Evolutionary conservation across 2,797 vertebrate genomes (phyloP), one percentile per base, ranked within the genome.

Genomic region (Aotus griseimembra): DNA sequence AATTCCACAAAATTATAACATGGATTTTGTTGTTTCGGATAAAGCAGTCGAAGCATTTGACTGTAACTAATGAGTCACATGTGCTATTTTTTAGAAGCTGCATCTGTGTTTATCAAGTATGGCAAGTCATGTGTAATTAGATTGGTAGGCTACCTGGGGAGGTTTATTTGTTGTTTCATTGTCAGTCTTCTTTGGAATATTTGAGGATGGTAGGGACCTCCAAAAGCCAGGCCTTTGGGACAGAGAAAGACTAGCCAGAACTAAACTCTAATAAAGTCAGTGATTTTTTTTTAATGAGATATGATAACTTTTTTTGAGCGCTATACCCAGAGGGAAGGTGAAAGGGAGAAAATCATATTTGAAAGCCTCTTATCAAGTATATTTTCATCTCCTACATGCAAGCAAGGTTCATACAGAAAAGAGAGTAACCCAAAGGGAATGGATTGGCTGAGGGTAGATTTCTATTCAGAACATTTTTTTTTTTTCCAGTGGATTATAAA

Each of bases 231-330:
- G 79, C 30, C 73, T 92, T 48, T 24, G 75, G 92, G 67, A 94
- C n/a, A 83, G 72, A 80, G 94, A 90, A 89, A 90, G 24, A 85
- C 61, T 84, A 89, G 30, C 67, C 44, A 88, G 57, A 76, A 67
- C 58, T 72, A 87, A 95, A 96, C 89, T 94, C 88, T 93, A 96
- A 94, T 95, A 95, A 96, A 95, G 6, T 67, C 11, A 19, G 39
- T 72, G 50, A 92, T 88, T 87, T 97, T 96, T 96, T 87, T 1
- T 4, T 15, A 64, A 77, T 92, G 61, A 92, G 6, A 26, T 92
- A 50, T 85, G 61, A 97, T 95, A 91, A 94, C 67, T 67, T 95
- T 95, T 94, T 75, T 93, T 86, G 80, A 93, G 86, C 94, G 41
- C 33, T 55, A 24, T 67, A 94, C 86, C 88, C 73, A 86, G 3